phyloP scores from a whole-genome alignment of 2,888 invertebrate species.

The Acrocyrtus sp. region DNA sequence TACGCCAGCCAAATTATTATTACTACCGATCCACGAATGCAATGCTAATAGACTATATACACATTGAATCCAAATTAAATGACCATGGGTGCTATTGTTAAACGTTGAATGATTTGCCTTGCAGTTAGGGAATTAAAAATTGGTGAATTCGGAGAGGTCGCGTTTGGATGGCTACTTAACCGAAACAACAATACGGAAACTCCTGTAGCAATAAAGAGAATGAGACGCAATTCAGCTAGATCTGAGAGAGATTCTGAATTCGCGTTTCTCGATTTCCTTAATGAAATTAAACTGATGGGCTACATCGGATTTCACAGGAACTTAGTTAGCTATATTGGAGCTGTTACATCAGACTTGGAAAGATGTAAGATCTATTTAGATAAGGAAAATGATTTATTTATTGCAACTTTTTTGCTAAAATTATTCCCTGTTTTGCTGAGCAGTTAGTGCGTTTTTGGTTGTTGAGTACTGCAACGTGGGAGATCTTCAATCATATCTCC shows the following conservation, averaged over 20 bases:
- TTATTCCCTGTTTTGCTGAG: neutral
- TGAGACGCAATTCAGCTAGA: neutral
- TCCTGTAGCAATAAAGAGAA: constrained; percentile 26
- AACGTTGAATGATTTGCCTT: neutral
- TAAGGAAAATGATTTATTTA: too few species aligned
- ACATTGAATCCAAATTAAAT: neutral
- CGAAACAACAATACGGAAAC: neutral
- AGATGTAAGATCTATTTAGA: constrained; percentile 36
- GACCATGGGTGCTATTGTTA: neutral
- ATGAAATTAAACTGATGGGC: constrained; percentile 38
- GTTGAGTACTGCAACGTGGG: constrained; percentile 33
- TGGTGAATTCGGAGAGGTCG: constrained; percentile 37
- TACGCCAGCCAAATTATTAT: constrained; percentile 1
- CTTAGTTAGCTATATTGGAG: constrained; percentile 26
- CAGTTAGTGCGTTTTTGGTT: constrained; percentile 29
- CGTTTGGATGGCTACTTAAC: constrained; percentile 11
- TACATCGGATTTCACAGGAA: constrained; percentile 15
- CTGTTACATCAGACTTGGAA: constrained; percentile 21
- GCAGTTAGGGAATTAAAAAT: constrained; percentile 18
- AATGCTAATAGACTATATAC: neutral
- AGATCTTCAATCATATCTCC: constrained; percentile 16
- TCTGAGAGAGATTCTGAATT: constrained; percentile 1
- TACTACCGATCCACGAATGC: neutral
- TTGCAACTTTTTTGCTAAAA: too few species aligned
- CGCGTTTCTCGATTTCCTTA: constrained; percentile 15